Base-by-base conservation (phyloP, 2,888 invertebrate genomes). In the Andrena flavipes region DNA sequence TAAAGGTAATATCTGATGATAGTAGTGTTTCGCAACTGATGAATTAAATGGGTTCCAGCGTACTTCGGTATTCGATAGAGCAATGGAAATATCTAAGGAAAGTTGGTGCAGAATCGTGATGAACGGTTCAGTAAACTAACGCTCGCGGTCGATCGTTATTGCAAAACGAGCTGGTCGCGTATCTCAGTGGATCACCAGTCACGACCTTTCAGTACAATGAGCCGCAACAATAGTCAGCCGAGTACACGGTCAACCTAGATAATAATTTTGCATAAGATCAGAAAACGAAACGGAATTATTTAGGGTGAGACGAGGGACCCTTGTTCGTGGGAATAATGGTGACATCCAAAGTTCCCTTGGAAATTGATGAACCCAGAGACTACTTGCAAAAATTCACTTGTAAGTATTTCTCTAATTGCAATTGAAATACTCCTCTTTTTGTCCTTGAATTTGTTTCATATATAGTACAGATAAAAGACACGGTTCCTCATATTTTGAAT, bases 231-330 rank as follows among this genome's bases (percentile, higher is more conserved):
- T 82, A 23, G 82, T 70, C 33, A 49, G 54, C 68, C 70, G 70
- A 82, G 26, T 49, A 35, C 62, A 68, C 23, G 72, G 76, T 82
- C 70, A 67, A 65, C 75, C 60, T 23, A 70, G 76, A 82, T 82
- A 82, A 82, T 82, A 71, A 82, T 82, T 76, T 82, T 63, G 71
- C 69, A 71, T 68, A 76, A 82, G 71, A 76, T 54, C 56, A 56
- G 82, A 71, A 82, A 82, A 82, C 59, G 65, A 59, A 16, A 67
- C 69, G 48, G 63, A 62, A 76, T 56, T 76, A 76, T 82, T 71
- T 82, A 82, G 62, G 76, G 64, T 60, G 54, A 70, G 69, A 48
- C 29, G 13, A 33, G 30, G 33, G 51, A 35, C 30, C 23, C 10
- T n/a, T 10, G 48, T 20, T 63, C 79, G 76, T 79, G 79, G 64